These are phyloP conservation scores for Microvelia longipes DNA, from an alignment of 1,140 invertebrate genomes.

Conservation along the genomic window DNA sequence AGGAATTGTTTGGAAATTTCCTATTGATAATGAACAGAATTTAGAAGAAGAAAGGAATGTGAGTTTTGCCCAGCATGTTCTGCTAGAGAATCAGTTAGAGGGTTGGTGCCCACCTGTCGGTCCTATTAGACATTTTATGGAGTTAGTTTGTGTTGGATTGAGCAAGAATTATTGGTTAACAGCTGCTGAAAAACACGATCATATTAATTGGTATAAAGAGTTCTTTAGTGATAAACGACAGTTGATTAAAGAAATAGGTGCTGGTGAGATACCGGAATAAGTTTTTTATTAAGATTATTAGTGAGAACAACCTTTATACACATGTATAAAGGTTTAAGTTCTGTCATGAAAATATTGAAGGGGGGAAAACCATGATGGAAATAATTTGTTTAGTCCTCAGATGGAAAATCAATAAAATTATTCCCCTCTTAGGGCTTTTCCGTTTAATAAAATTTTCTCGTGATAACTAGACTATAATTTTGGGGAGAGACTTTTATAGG, in stretches of 20 bases:
- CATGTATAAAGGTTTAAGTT: too few species aligned
- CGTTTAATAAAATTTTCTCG: too few species aligned
- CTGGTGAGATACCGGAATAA: constrained; percentile 22
- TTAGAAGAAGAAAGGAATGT: constrained; percentile 61
- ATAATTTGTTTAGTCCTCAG: too few species aligned
- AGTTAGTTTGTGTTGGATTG: constrained; percentile 81
- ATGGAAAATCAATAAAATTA: too few species aligned
- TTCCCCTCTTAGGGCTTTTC: too few species aligned
- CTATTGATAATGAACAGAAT: constrained; percentile 93
- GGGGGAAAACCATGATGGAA: too few species aligned
- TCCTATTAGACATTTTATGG: constrained; percentile 91
- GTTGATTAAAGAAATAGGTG: constrained; percentile 48
- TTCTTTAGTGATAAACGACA: constrained; percentile 74
- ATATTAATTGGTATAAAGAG: constrained; percentile 80
- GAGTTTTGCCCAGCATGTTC: constrained; percentile 83
- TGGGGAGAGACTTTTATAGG: too few species aligned
- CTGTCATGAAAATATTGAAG: too few species aligned
- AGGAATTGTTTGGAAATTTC: constrained; percentile 92
- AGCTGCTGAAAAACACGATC: constrained; percentile 58
- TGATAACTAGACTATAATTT: too few species aligned
- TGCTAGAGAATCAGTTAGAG: constrained; percentile 70
- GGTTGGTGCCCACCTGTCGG: constrained; percentile 77
- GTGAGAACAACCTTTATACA: too few species aligned
- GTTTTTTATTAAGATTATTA: too few species aligned
- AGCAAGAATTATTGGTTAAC: constrained; percentile 87